Evolutionary conservation across 2,797 vertebrate genomes (phyloP), one percentile per base, ranked within the genome.

Genomic region (Pseudomugil gertrudae): DNA sequence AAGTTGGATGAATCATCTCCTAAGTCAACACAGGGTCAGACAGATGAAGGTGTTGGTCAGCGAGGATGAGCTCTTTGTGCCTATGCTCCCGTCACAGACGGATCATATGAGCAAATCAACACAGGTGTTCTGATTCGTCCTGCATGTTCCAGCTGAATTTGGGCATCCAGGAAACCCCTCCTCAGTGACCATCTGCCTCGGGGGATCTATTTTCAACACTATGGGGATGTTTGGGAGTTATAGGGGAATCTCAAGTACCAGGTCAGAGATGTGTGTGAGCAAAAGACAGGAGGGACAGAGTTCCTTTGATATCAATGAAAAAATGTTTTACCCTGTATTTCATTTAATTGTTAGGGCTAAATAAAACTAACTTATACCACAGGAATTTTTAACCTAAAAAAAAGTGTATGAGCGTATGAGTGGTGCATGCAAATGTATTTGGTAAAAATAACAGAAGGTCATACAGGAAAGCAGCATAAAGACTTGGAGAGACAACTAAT

Each of bases 41-140:
- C 58, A 61, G 35, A 65, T 24, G 53, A 64, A 84, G 72, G 80
- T 74, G 70, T 82, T 78, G 81, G 84, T 76, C 70, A 73, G 62
- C 63, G 60, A 36, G 71, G 71, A 78, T 36, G 75, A 67, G 76
- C 58, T 68, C 57, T 67, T 74, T 11, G 47, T 40, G 68, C 27
- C 52, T 63, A 38, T 4, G 11, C 50, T 47, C 62, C 67, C 24
- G 3, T 70, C 76, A 58, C 40, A 79, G 63, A 83, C 64, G 68
- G 83, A 86, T 87, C 87, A 88, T 74, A 80, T 89, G 63, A 90
- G 89, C 85, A 92, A 91, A 85, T 32, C 82, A 84, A 89, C 91
- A 89, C 91, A 94, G 93, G 90, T 93, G 92, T 88, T 90, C 78
- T 86, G 90, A 93, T 92, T 92, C 88, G 87, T 92, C 88, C 86